Evolutionary conservation across 2,113 vertebrate species (phyloP).

Genomic region (Polyodon spathula): DNA sequence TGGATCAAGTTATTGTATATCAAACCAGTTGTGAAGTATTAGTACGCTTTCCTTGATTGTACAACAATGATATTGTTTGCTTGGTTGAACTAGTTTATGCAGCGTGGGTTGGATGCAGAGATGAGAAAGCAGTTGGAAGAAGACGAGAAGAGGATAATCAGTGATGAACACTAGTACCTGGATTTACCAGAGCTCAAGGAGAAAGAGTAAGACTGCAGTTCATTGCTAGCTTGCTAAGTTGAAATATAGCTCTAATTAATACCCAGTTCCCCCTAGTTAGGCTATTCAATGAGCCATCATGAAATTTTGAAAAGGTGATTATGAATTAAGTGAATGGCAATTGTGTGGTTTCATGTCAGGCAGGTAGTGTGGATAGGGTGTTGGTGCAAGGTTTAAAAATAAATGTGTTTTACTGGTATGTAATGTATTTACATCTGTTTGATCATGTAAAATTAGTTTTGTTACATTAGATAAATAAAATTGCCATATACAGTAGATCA

Average conservation of each 20-base stretch:
- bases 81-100: constrained; percentile 76
- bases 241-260: no score
- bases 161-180: constrained; percentile 91
- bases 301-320: no score
- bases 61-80: constrained; percentile 9
- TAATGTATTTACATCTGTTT: neutral
- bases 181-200: constrained; percentile 85
- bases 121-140: constrained; percentile 86
- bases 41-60: neutral
- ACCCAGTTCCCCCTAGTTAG: no score
- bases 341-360: no score
- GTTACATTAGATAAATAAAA: neutral
- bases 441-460: neutral
- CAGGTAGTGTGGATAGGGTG: no score
- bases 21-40: neutral
- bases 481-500: neutral
- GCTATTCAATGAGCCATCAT: no score
- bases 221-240: no score
- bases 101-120: constrained; percentile 83
- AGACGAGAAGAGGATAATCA: constrained; percentile 89
- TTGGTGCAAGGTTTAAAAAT: no score
- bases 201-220: constrained; percentile 91
- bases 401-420: no score
- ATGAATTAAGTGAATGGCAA: no score
- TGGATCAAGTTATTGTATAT: no score